Percentiles rank a stretch among this genome's conserved stretches.
phyloP scores from a whole-genome alignment of 2,888 invertebrate genomes.

The Phalera bucephala region DNA sequence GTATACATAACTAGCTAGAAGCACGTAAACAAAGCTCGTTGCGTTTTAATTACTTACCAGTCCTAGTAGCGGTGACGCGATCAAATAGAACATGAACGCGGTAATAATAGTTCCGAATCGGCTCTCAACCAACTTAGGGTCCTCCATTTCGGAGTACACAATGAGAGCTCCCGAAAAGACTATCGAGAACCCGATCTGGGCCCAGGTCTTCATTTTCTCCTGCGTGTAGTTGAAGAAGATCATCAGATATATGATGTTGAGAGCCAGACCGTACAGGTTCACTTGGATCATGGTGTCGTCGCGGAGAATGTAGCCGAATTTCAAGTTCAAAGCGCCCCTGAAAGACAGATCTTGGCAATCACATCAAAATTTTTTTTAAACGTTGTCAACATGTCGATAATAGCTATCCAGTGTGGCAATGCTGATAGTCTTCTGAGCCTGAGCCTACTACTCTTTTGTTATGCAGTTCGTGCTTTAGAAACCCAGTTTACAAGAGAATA shows the following conservation, averaged over 20 bases:
- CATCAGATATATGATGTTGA: conserved; percentile 86
- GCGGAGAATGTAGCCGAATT: conserved; percentile 88
- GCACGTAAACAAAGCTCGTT: no score
- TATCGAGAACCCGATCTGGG: conserved; percentile 80
- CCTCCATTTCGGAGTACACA: conserved; percentile 86
- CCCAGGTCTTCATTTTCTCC: conserved; percentile 78
- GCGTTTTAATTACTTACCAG: conserved; percentile 82
- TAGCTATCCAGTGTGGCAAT: no score
- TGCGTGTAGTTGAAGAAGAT: conserved; percentile 87
- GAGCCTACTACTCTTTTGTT: no score
- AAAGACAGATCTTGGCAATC: conserved; percentile 2
- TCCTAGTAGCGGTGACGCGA: conserved; percentile 88
- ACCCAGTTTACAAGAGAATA: no score
- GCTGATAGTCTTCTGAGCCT: no score
- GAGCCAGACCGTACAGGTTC: conserved; percentile 87
- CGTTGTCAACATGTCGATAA: background rate
- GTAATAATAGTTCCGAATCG: conserved; percentile 89
- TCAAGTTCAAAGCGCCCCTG: conserved; percentile 89
- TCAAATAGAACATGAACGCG: conserved; percentile 84
- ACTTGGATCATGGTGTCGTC: conserved; percentile 91
- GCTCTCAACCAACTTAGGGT: conserved; percentile 85
- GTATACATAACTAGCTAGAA: no score
- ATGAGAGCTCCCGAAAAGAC: conserved; percentile 83
- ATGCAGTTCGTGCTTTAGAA: no score
- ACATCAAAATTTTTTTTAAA: background rate